Evolutionary conservation across 2,888 invertebrate species (phyloP), one percentile per base, ranked within the genome.

Genomic region (Dicranocentrus wangi): DNA sequence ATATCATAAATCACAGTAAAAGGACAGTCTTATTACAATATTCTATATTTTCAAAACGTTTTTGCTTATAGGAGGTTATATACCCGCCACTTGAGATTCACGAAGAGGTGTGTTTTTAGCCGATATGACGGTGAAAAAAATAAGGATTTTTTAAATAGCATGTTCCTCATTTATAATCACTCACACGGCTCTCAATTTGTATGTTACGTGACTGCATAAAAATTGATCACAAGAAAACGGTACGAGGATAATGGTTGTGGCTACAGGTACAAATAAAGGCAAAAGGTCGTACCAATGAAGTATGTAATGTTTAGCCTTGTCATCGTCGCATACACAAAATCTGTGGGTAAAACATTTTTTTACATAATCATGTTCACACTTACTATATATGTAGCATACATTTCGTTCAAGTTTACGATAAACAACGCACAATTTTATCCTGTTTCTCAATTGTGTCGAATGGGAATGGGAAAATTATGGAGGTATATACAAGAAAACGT

Each of bases 281-380:
- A 75, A 75, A 66, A 76, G 76, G 76, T 76, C 76, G 76, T 76
- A 69, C 68, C 76, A 51, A 76, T 68, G 76, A 76, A 76, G 76
- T 76, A 27, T 71, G 65, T 66, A 58, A 58, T 66, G 58, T 58
- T 72, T 66, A 66, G 75, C 66, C 65, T 66, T 75, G 75, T 75
- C 66, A 58, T 75, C 72, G 15, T 39, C 61, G 32, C 23, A 32
- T 15, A 7, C 25, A 23, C 23, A 51, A 25, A 17, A 65, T 65
- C 65, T 60, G 28, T 32, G 53, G 61, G 42, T 51, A 65, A 55
- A 65, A 63, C 53, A 53, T 23, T 63, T 51, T n/a, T 21, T 63
- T 51, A 47, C 15, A n/a, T 47, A n/a, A 10, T 47, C 47, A n/a
- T 17, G 15, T 17, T n/a, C n/a, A 21, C 58, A 58, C 8, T 58